Percentiles rank a stretch among this genome's conserved stretches.
These are phyloP conservation scores for Beroe forskalii DNA, from an alignment of 37 sponge, comb jelly and placozoan species.

Conservation along the genomic window DNA sequence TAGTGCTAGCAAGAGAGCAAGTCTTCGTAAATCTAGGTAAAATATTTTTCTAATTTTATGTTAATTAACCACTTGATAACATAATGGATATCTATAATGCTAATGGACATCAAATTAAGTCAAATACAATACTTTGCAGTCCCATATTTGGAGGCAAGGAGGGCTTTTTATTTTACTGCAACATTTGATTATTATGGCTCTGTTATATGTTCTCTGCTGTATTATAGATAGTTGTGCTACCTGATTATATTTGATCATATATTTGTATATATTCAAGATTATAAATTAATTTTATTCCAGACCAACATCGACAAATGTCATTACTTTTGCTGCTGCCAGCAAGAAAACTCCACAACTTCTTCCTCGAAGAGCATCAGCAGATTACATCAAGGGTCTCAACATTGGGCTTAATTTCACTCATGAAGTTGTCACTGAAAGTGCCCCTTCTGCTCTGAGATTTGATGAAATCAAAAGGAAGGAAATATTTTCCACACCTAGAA, in stretches of 20 bases:
- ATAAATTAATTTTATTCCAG: neutral
- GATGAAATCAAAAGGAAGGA: neutral
- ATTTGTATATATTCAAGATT: too few species aligned
- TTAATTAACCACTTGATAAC: too few species aligned
- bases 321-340: neutral
- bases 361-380: conserved; percentile 3
- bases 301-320: conserved; percentile 21
- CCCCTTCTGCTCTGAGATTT: conserved; percentile 44
- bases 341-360: neutral
- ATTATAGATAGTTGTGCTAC: too few species aligned
- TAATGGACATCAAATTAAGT: too few species aligned
- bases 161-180: too few species aligned
- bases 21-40: neutral
- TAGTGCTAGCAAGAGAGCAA: conserved; percentile 22
- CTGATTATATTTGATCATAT: too few species aligned
- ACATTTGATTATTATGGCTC: too few species aligned
- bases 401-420: conserved; percentile 8
- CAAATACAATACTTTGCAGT: too few species aligned
- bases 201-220: too few species aligned
- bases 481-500: neutral
- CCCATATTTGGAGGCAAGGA: too few species aligned
- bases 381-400: conserved; percentile 30
- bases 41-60: too few species aligned
- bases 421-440: conserved; percentile 56
- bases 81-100: too few species aligned